Evolutionary conservation across 1,140 invertebrate genomes (phyloP), one percentile per base, ranked within the genome.

Genomic region (Goniozus legneri): DNA sequence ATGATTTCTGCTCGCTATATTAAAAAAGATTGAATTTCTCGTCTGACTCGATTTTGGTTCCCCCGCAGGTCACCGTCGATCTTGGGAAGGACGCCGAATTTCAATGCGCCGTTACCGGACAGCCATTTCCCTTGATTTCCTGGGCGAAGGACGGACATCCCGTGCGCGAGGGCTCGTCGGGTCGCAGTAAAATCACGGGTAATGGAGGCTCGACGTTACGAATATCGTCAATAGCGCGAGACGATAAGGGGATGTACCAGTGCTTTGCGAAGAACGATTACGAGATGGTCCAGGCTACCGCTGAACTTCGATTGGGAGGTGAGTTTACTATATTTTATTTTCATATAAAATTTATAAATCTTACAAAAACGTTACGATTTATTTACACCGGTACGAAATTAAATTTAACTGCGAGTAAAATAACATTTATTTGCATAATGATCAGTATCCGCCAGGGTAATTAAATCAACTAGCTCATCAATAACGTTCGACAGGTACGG

Each of bases 231-330:
- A 80, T 91, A 12, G 82, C 84, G 18, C 83, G 85, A 51, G 83
- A 88, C 38, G 90, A 93, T 68, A 80, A 86, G 48, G 91, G 91
- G 3, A 87, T 92, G 80, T 96, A 93, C 74, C 91, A 93, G 56
- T 97, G 93, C 69, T 87, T 92, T 51, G 90, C 88, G 2, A 85
- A 82, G 53, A 91, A 92, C 58, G 86, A 91, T 47, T 88, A 85
- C 69, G 88, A 92, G 62, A 89, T 92, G 75, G 87, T 85, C 15
- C 88, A 92, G 64, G 88, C 88, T 0, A 86, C 84, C 8, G 83
- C 90, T 1, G 88, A 92, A 65, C 78, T 94, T 7, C 79, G 85
- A 52, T 82, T 95, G 50, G 89, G 92, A 56, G 89, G 91, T 93
- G 78, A 81, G 74, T 65, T 40, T 44, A 30, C 21, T 49, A 3